phyloP scores from a whole-genome alignment of 35 echinoderm and acorn worm genomes.

The Ophioderma brevispina region DNA sequence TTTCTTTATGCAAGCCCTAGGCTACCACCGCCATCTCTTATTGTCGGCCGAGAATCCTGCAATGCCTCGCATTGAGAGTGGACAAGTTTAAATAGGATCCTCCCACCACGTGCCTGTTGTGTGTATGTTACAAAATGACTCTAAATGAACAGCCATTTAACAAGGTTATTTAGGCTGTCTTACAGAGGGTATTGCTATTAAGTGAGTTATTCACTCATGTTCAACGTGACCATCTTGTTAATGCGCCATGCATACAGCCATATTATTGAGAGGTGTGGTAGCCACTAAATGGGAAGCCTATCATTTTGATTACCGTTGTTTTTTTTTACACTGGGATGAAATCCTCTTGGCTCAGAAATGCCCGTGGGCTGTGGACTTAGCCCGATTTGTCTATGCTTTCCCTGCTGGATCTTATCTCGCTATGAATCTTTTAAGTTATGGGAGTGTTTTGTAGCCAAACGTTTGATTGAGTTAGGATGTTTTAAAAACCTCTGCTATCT shows the following conservation, averaged over 20 bases:
- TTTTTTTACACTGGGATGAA: neutral
- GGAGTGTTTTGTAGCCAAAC: too few species aligned
- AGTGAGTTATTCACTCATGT: too few species aligned
- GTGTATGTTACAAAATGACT: neutral
- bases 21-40: neutral
- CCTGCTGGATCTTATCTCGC: too few species aligned
- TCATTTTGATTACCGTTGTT: neutral
- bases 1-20: slow-evolving; percentile 1
- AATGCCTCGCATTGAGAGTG: neutral
- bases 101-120: neutral
- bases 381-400: neutral
- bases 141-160: neutral
- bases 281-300: neutral
- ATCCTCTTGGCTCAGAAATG: neutral
- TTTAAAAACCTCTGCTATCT: too few species aligned
- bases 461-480: too few species aligned
- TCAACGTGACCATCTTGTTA: too few species aligned
- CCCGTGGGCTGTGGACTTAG: neutral
- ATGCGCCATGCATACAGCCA: too few species aligned
- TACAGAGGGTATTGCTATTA: neutral
- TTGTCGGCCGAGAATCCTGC: neutral
- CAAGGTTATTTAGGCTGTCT: neutral
- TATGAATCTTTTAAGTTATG: too few species aligned
- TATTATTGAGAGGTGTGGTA: neutral
- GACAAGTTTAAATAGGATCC: neutral